Base-by-base conservation (phyloP, 2,797 vertebrate species). In the Onychomys arenicola region DNA sequence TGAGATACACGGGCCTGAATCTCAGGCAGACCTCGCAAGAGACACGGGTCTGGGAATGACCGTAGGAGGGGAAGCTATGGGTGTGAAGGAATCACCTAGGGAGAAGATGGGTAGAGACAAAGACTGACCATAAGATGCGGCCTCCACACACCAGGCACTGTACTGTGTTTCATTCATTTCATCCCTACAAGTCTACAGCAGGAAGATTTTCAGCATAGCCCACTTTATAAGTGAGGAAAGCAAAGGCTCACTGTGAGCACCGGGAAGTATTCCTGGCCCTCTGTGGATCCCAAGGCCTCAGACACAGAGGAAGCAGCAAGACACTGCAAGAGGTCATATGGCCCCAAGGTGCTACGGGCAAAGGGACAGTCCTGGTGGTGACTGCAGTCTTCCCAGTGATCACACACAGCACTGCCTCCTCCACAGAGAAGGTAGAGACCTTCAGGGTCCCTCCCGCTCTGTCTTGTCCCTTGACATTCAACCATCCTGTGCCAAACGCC, bases 211-310 rank as follows among this genome's bases (percentile, higher is more conserved):
- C 9, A 21, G 40, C 73, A 43, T 27, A 49, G 21, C 37, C 34
- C 25, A 46, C n/a, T 77, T n/a, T 14, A 67, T 52, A 67, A 49
- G 43, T 11, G 23, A 67, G 77, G 46, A 55, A 88, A 76, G 11
- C 16, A 46, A 92, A 52, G 37, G 23, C 34, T 84, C 25, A 23
- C 55, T 65, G 12, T 63, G 49, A n/a, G 46, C 57, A 49, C 9
- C 27, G 17, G 29, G 46, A 71, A 71, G 32, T 49, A 71, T 61
- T 59, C 89, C 81, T 92, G 76, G 5, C 71, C 32, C 67, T 95
- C 77, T 90, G 69, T 37, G 81, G 37, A 49, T 69, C 76, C 81
- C 83, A 89, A 43, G 46, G 43, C 90, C 43, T n/a, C 88, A 93
- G 67, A 34, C 11, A n/a, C 71, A 67, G 49, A 63, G 29, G 55